A percentile compares a stretch with the other conserved stretches of the same genome.
Conservation (phyloP, 1,140 invertebrate species). For the Sinella curviseta region DNA sequence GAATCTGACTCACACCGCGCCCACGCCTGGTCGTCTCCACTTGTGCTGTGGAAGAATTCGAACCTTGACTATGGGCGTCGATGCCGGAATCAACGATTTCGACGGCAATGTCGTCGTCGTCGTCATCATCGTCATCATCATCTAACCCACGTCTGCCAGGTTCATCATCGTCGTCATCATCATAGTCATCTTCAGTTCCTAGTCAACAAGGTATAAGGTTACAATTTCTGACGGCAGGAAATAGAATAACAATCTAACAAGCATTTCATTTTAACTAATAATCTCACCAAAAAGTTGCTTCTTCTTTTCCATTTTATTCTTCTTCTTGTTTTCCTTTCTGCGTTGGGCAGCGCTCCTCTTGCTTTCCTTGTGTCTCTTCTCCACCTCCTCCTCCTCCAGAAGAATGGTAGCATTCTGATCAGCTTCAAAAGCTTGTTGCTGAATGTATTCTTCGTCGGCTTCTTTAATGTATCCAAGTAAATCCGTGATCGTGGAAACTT, state of each 20-base stretch:
- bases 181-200: conserved; percentile 62
- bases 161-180: conserved; percentile 54
- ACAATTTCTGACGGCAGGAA: no score
- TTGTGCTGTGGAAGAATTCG: conserved; percentile 62
- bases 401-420: conserved; percentile 96
- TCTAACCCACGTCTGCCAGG: not conserved
- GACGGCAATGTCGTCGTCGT: conserved; percentile 55
- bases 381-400: conserved; percentile 91
- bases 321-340: conserved; percentile 86
- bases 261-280: conserved; percentile 26
- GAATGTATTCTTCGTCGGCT: conserved; percentile 97
- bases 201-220: no score
- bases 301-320: conserved; percentile 90
- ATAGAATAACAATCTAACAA: no score
- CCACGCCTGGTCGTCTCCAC: not conserved
- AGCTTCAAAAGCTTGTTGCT: conserved; percentile 94
- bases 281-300: conserved; percentile 59
- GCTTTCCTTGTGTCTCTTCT: conserved; percentile 85
- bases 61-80: conserved; percentile 80
- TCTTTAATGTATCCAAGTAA: conserved; percentile 91
- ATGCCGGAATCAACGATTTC: conserved; percentile 84
- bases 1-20: conserved; percentile 41
- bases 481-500: conserved; percentile 80
- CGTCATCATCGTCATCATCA: conserved; percentile 52
- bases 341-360: conserved; percentile 86